A percentile compares a stretch with the other conserved stretches of the same genome.
These are phyloP conservation scores for Turritopsis rubra DNA, from an alignment of 30 jellyfish, hydroid and myxozoan genomes.

Conservation along the genomic window DNA sequence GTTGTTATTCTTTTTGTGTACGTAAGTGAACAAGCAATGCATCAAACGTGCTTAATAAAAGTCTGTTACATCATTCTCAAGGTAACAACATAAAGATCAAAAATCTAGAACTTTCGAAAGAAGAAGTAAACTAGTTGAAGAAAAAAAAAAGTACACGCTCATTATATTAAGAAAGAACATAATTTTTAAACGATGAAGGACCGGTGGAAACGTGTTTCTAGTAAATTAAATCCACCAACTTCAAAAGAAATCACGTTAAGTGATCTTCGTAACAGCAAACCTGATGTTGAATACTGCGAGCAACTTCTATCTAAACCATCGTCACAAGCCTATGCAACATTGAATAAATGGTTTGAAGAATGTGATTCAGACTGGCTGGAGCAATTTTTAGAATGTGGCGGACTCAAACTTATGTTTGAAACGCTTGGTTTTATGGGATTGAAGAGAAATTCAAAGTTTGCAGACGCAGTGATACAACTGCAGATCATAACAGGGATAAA, in stretches of 20 bases:
- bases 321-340: slow-evolving; percentile 47
- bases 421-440: slow-evolving; percentile 61
- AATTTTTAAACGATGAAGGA: background rate
- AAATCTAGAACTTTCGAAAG: background rate
- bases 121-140: background rate
- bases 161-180: background rate
- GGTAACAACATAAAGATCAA: background rate
- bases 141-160: background rate
- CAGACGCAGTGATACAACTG: slow-evolving; percentile 72
- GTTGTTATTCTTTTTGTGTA: too few relatives aligned
- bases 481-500: slow-evolving; percentile 68
- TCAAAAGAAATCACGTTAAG: background rate
- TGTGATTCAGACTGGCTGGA: slow-evolving; percentile 62
- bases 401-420: slow-evolving; percentile 61
- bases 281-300: slow-evolving; percentile 24
- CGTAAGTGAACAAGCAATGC: background rate
- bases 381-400: slow-evolving; percentile 60
- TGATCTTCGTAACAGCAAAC: background rate
- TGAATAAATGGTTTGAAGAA: slow-evolving; percentile 49
- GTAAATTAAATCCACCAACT: background rate
- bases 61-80: background rate
- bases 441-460: slow-evolving; percentile 42
- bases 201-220: background rate
- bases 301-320: slow-evolving; percentile 44
- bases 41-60: background rate